Evolutionary conservation across 2,888 invertebrate species (phyloP).

Genomic region (Leucozona laternaria): DNA sequence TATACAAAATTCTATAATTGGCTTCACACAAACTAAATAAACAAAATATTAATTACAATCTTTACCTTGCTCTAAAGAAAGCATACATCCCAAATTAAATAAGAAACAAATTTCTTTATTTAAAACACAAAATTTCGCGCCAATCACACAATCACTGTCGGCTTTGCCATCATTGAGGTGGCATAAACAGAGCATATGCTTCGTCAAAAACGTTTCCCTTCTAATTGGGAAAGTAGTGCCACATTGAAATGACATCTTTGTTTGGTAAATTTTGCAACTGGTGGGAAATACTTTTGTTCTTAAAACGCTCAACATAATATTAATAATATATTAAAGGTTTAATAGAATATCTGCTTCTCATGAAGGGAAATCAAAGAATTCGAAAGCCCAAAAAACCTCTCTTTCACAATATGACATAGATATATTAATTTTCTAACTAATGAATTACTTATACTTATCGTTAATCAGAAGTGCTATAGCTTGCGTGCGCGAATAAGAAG

Average conservation of each 20-base stretch:
- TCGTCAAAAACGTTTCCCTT: background rate
- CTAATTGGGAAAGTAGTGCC: background rate
- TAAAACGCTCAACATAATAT: background rate
- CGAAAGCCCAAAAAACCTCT: background rate
- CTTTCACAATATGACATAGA: background rate
- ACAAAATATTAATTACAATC: background rate
- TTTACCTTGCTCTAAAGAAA: background rate
- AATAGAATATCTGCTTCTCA: background rate
- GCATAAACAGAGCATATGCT: background rate
- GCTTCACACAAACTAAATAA: background rate
- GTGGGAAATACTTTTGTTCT: background rate
- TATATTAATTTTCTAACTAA: background rate
- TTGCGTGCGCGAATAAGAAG: slow-evolving; percentile 27
- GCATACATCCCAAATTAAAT: slow-evolving; percentile 3
- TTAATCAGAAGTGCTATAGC: slow-evolving; percentile 20
- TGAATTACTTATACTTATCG: slow-evolving; percentile 20
- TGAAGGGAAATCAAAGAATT: background rate
- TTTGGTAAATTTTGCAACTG: background rate
- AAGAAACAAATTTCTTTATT: slow-evolving; percentile 7
- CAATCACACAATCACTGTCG: background rate
- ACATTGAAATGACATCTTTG: too few species aligned
- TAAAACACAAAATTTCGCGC: background rate
- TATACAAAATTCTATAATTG: background rate
- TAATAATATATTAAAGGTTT: background rate
- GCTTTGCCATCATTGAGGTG: background rate